These are phyloP conservation scores for Dendrolimus kikuchii DNA, from an alignment of 1,140 invertebrate species.

Conservation along the genomic window DNA sequence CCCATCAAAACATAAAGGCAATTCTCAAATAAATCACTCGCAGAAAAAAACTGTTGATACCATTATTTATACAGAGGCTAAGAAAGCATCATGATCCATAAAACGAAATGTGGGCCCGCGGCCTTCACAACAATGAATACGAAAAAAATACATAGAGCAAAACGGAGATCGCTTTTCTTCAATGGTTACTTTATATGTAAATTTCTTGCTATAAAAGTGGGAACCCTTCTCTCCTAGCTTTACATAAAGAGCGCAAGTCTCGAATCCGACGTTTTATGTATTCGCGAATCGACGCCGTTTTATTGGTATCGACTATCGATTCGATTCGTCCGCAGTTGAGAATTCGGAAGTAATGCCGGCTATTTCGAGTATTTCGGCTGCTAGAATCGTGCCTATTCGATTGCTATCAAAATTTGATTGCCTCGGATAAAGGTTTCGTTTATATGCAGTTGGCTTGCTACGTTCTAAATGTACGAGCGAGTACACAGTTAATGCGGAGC, in stretches of 20 bases:
- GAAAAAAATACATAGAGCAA: constrained; percentile 50
- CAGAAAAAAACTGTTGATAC: constrained; percentile 53
- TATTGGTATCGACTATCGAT: constrained; percentile 67
- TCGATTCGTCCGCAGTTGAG: constrained; percentile 31
- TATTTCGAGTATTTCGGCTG: constrained; percentile 40
- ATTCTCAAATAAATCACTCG: constrained; percentile 54
- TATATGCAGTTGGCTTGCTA: constrained; percentile 26
- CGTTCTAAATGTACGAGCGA: constrained; percentile 2
- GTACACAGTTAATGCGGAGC: constrained; percentile 4
- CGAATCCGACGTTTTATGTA: constrained; percentile 66
- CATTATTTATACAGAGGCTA: constrained; percentile 62
- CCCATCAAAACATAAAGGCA: constrained; percentile 26
- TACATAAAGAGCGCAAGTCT: constrained; percentile 58
- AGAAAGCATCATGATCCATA: constrained; percentile 59
- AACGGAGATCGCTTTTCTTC: constrained; percentile 69
- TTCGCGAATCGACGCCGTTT: constrained; percentile 64
- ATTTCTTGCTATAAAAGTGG: constrained; percentile 66
- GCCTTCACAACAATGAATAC: constrained; percentile 66
- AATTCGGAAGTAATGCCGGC: constrained; percentile 52
- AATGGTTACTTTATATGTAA: constrained; percentile 72
- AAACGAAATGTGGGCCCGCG: constrained; percentile 46
- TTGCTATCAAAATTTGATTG: constrained; percentile 51
- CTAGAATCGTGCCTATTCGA: constrained; percentile 42
- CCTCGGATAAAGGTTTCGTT: constrained; percentile 36
- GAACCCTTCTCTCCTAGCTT: constrained; percentile 66